phyloP scores from a whole-genome alignment of 2,888 invertebrate genomes.

The Ophonus ardosiacus region DNA sequence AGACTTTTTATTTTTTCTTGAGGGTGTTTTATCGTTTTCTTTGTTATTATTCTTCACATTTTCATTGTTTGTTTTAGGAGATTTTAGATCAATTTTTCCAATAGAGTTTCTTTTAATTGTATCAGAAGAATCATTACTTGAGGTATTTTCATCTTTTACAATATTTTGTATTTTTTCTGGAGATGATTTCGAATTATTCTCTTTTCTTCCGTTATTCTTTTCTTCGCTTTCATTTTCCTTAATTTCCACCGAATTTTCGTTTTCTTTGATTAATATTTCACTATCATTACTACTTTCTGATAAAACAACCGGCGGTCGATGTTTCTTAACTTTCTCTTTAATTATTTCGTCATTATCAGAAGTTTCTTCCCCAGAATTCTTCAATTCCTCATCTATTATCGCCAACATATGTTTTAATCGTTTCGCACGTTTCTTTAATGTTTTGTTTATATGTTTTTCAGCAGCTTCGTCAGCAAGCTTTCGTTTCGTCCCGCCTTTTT shows the following conservation, averaged over 20 bases:
- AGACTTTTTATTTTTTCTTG: slow-evolving; percentile 53
- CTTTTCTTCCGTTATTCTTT: slow-evolving; percentile 69
- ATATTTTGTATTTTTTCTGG: background rate
- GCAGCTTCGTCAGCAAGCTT: slow-evolving; percentile 79
- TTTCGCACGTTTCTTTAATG: slow-evolving; percentile 81
- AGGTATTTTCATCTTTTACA: background rate
- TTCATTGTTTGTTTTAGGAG: background rate
- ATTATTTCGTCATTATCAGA: slow-evolving; percentile 27
- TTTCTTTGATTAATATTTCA: slow-evolving; percentile 68
- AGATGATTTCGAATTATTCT: background rate
- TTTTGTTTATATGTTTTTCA: slow-evolving; percentile 78
- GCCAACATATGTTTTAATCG: slow-evolving; percentile 77
- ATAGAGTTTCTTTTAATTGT: slow-evolving; percentile 61
- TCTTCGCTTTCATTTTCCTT: slow-evolving; percentile 63
- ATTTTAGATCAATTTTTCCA: background rate
- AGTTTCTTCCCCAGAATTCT: slow-evolving; percentile 51
- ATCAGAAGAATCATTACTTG: slow-evolving; percentile 65
- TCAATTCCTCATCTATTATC: slow-evolving; percentile 70
- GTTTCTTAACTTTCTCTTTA: slow-evolving; percentile 9
- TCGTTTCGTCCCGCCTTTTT: slow-evolving; percentile 80
- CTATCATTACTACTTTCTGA: slow-evolving; percentile 55
- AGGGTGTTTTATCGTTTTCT: slow-evolving; percentile 47
- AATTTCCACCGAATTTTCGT: slow-evolving; percentile 68
- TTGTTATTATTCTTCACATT: slow-evolving; percentile 11
- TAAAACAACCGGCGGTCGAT: background rate